Base-by-base conservation (phyloP, 1,140 invertebrate genomes). In the Augochlora pura region DNA sequence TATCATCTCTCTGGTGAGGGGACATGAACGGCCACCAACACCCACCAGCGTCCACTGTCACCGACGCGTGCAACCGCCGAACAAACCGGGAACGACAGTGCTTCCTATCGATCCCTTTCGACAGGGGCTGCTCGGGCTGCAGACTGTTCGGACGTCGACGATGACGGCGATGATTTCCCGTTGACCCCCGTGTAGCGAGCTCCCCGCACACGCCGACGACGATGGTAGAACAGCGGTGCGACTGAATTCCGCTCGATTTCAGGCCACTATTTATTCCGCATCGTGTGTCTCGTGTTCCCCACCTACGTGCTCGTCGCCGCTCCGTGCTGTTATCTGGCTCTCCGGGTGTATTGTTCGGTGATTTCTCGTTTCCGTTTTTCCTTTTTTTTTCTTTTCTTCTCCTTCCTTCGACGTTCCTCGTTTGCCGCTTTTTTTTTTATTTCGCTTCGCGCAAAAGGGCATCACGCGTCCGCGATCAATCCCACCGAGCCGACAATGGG, bases 201-300 rank as follows among this genome's bases (percentile, higher is more conserved):
- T 39, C 63, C n/a, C 57, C 62, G 32, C 5, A 18, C 49, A 77
- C 80, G 76, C 64, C 57, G 65, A 80, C 65, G 77, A 77, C 77
- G 85, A 80, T 77, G 69, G 76, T 84, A 82, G 54, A 83, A 83
- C 73, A 83, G 81, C 75, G 52, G 71, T 76, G 78, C 80, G 68
- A 88, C 87, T 88, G 86, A 86, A 87, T 88, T 84, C 84, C 74
- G 78, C 74, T 88, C 77, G 80, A 87, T 88, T 88, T 88, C 80
- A 87, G 78, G 65, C 82, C 86, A 83, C 81, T 87, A 88, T 88
- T 87, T 88, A 88, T 88, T 88, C 80, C 70, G 38, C 78, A 84
- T 87, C 81, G 86, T 83, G 73, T 72, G 74, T 81, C 73, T 81
- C 75, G 67, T 73, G 46, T 77, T 88, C 87, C 87, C 87, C 87